These are phyloP conservation scores for Alaudala cheleensis DNA, from an alignment of 2,113 vertebrate genomes.

Conservation along the genomic window DNA sequence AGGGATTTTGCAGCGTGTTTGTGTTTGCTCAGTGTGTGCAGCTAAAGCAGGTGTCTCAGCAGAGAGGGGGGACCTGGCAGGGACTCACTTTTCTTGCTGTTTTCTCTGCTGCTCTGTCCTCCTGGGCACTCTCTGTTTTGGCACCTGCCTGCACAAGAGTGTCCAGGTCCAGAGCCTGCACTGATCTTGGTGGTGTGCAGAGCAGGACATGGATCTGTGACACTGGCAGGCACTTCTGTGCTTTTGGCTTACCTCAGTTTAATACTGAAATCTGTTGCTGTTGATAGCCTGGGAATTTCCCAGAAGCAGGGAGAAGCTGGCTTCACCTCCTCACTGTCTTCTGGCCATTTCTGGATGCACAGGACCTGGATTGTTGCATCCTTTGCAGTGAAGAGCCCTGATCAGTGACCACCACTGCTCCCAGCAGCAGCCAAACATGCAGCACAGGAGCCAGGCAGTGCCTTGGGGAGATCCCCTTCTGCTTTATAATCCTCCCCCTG, in stretches of 20 bases:
- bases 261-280: neutral
- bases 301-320: neutral
- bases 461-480: neutral
- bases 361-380: neutral
- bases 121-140: neutral
- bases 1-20: neutral
- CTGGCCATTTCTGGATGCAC: neutral
- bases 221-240: neutral
- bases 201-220: neutral
- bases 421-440: neutral
- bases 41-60: neutral
- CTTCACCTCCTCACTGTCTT: neutral
- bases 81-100: neutral
- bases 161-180: neutral
- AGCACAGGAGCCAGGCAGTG: neutral
- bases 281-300: neutral
- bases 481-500: neutral
- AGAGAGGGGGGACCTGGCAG: neutral
- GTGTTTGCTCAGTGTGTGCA: neutral
- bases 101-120: neutral
- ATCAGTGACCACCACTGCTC: fast-evolving
- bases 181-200: neutral
- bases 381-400: neutral
- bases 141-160: neutral
- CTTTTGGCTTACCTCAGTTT: neutral